Base-by-base conservation (phyloP, 1,140 invertebrate genomes). In the Drosophila ogumai region DNA sequence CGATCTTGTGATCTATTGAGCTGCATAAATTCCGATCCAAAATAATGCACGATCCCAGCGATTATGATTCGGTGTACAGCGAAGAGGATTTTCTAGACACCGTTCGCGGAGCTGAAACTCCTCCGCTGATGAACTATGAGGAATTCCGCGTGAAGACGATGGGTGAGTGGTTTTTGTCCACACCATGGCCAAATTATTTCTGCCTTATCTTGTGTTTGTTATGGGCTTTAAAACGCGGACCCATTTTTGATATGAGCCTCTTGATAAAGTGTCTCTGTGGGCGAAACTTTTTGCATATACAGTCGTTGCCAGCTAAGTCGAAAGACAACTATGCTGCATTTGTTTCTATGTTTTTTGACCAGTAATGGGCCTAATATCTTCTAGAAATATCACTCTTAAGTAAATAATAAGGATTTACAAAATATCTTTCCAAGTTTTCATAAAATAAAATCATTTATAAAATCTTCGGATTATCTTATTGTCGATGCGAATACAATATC, bases 191-290 rank as follows among this genome's bases (percentile, higher is more conserved):
- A 72, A 79, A 75, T 34, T 79, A 72, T 67, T 67, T 61, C 25
- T 31, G n/a, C 15, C 84, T 90, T 88, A 88, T 88, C 84, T 82
- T 9, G 12, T 90, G 73, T 90, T 90, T 90, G 68, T 58, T 52
- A 54, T 84, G 47, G 66, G 77, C 52, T 72, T 81, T 81, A 63
- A 64, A 49, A 59, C 13, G 36, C 44, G 31, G 49, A 36, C 38
- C 19, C 8, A n/a, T 55, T 64, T 44, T 54, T 69, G 74, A 77
- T 77, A 77, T 52, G 63, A 76, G n/a, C 34, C 78, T 64, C 63
- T 68, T 84, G 84, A 88, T 88, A 88, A 88, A 90, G 80, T 66
- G 34, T 54, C 54, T 49, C 41, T 74, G 84, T 49, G 49, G 38
- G 41, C 44, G 22, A 66, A 52, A 52, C 58, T 64, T 88, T 74